phyloP scores from a whole-genome alignment of 64 coral and sea anemone species.

The Montipora cactus region DNA sequence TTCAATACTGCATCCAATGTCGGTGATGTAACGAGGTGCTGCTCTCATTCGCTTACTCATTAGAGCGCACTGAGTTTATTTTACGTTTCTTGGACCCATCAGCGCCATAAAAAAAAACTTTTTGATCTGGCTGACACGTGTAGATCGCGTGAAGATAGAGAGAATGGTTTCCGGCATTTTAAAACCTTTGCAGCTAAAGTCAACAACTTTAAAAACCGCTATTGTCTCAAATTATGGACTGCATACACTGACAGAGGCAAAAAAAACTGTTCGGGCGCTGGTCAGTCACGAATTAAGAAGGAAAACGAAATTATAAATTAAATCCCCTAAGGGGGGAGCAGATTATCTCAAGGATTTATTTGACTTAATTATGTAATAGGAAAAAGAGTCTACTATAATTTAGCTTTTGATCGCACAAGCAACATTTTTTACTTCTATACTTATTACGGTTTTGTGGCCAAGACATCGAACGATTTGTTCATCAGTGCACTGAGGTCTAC shows the following conservation, averaged over 20 bases:
- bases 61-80: conserved; percentile 29
- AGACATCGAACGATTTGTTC: background rate
- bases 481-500: background rate
- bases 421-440: background rate
- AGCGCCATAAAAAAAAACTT: conserved; percentile 24
- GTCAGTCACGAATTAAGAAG: conserved; percentile 43
- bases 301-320: background rate
- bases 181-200: conserved; percentile 36
- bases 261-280: background rate
- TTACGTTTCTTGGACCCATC: conserved; percentile 18
- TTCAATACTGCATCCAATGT: background rate
- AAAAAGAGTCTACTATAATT: background rate
- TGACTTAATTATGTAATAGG: background rate
- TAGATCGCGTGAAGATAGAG: conserved; percentile 49
- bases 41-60: background rate
- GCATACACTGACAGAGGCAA: background rate
- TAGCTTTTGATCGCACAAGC: background rate
- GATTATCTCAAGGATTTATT: background rate
- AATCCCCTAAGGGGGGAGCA: background rate
- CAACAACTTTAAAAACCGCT: conserved; percentile 35
- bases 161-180: conserved; percentile 39
- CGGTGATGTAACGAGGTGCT: conserved; percentile 1
- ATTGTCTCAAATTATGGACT: conserved; percentile 18
- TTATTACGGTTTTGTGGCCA: background rate
- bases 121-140: conserved; percentile 42